These are phyloP conservation scores for Dendrolimus houi DNA, from an alignment of 2,888 invertebrate genomes.

Conservation along the genomic window DNA sequence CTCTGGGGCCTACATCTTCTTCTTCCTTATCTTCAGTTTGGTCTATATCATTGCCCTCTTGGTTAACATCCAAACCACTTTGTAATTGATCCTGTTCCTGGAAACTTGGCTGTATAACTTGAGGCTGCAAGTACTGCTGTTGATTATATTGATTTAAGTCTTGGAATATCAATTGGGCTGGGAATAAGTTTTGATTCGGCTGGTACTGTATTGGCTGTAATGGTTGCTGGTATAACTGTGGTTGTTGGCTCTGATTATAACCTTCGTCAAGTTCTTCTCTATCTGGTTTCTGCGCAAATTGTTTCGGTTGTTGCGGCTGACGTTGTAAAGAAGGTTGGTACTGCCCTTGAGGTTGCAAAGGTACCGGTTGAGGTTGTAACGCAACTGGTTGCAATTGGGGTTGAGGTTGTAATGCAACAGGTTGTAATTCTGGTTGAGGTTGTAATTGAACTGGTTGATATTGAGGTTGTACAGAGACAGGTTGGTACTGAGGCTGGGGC, in stretches of 20 bases:
- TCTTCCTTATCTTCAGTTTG: conserved; percentile 32
- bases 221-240: conserved; percentile 13
- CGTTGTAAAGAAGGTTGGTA: conserved; percentile 9
- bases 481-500: conserved; percentile 18
- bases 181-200: conserved; percentile 10
- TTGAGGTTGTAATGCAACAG: conserved; percentile 11
- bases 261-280: conserved; percentile 5
- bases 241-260: conserved; percentile 3
- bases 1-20: conserved; percentile 35
- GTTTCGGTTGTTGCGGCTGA: conserved; percentile 10
- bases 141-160: conserved; percentile 13
- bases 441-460: conserved; percentile 7
- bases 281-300: conserved; percentile 6
- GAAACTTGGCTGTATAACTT: conserved; percentile 11
- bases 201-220: conserved; percentile 11
- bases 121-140: conserved; percentile 10
- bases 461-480: conserved; percentile 8
- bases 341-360: conserved; percentile 11
- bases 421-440: conserved; percentile 4
- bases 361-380: conserved; percentile 7
- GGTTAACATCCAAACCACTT: conserved; percentile 54
- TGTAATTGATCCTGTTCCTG: conserved; percentile 41
- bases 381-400: conserved; percentile 11
- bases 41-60: conserved; percentile 54
- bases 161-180: conserved; percentile 10